phyloP scores from a whole-genome alignment of 2,113 vertebrate species.

The Fregata magnificens region DNA sequence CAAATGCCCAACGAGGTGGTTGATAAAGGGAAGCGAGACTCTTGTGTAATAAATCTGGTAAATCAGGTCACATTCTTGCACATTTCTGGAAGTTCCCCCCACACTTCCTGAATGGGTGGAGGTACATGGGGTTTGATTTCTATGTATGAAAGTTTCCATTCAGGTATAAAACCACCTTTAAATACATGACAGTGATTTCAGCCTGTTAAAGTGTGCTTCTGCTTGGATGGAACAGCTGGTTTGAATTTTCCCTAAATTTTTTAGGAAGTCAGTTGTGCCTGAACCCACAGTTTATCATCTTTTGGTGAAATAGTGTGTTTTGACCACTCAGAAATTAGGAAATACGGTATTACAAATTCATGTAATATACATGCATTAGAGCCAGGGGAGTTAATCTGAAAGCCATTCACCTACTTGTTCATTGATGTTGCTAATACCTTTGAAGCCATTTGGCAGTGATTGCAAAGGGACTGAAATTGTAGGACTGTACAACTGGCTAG shows the following conservation, averaged over 20 bases:
- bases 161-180: background rate
- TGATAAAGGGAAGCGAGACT: background rate
- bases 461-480: background rate
- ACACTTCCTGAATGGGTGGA: background rate
- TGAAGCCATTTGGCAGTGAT: background rate
- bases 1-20: background rate
- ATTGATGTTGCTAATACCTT: background rate
- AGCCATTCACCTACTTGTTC: background rate
- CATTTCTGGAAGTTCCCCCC: background rate
- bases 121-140: background rate
- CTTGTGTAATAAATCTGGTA: background rate
- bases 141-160: background rate
- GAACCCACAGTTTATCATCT: too few species aligned
- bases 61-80: background rate
- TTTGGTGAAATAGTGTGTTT: background rate
- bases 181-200: background rate
- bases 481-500: background rate
- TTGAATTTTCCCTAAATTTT: background rate
- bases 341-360: background rate
- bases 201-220: background rate
- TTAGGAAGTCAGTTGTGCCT: background rate
- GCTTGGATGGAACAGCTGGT: background rate
- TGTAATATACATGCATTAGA: background rate
- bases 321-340: background rate
- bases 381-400: background rate